Evolutionary conservation across 2,888 invertebrate species (phyloP).

Genomic region (Tenodera sinensis): DNA sequence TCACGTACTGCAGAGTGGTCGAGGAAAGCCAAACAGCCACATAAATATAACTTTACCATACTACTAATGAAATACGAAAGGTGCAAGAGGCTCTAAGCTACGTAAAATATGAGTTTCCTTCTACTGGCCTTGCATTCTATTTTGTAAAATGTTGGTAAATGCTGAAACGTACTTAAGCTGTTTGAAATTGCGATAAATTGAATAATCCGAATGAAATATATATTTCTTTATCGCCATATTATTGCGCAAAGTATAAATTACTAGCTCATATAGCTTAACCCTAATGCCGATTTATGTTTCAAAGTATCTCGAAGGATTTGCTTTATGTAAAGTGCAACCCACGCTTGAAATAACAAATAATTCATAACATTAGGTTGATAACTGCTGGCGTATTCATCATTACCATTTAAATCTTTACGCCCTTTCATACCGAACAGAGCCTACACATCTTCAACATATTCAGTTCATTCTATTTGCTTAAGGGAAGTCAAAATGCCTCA

Average conservation of each 20-base stretch:
- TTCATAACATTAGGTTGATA: too few species aligned
- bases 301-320: too few species aligned
- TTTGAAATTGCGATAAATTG: not conserved
- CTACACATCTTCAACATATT: too few species aligned
- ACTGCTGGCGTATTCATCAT: too few species aligned
- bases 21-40: not conserved
- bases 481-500: too few species aligned
- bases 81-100: not conserved
- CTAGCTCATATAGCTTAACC: not conserved
- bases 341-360: too few species aligned
- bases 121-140: too few species aligned
- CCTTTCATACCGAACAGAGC: too few species aligned
- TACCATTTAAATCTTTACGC: too few species aligned
- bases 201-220: not conserved
- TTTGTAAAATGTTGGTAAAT: too few species aligned
- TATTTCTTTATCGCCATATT: not conserved
- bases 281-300: not conserved
- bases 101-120: not conserved
- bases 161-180: not conserved
- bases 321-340: too few species aligned
- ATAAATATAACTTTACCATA: not conserved
- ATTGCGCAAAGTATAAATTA: not conserved
- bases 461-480: too few species aligned
- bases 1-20: not conserved
- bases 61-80: not conserved